Percentiles rank a stretch among this genome's conserved stretches.
Conservation (phyloP, 2,888 invertebrate genomes). For the Aphidius colemani region DNA sequence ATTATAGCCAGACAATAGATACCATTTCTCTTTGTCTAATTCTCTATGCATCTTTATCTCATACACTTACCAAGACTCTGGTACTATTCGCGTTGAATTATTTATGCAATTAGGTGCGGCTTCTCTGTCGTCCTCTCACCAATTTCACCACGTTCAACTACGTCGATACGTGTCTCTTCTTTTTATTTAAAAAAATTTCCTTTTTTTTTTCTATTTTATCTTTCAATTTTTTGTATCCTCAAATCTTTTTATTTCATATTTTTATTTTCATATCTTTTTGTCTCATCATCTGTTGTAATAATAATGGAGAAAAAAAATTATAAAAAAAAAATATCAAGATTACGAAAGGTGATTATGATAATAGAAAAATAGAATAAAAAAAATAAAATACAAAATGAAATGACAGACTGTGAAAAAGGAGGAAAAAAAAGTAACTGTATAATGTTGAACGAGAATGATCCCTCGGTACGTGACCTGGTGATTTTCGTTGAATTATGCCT, state of each 20-base stretch:
- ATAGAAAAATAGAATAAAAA: constrained; percentile 4
- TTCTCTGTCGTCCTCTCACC: neutral
- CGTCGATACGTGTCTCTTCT: neutral
- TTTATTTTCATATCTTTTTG: neutral
- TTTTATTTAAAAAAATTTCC: neutral
- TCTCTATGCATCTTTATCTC: neutral
- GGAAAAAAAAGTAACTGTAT: neutral
- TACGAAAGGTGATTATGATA: constrained; percentile 10
- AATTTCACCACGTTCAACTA: constrained; percentile 4
- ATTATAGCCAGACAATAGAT: constrained; percentile 1
- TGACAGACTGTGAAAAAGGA: constrained; percentile 8
- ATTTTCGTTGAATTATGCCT: constrained; percentile 48
- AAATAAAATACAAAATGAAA: neutral
- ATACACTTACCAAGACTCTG: too few species aligned
- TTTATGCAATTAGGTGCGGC: constrained; percentile 52
- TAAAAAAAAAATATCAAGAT: neutral
- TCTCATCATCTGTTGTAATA: neutral
- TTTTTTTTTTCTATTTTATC: neutral
- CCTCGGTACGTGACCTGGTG: constrained; percentile 45
- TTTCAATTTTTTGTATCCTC: too few species aligned
- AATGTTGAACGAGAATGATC: constrained; percentile 30
- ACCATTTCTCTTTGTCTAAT: constrained; percentile 1
- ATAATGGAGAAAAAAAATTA: constrained; percentile 1
- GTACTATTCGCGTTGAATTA: constrained; percentile 48
- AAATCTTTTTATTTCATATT: neutral